Percentiles rank a stretch among this genome's conserved stretches.
Conservation (phyloP, 2,888 invertebrate species). For the Lissonota sp. region DNA sequence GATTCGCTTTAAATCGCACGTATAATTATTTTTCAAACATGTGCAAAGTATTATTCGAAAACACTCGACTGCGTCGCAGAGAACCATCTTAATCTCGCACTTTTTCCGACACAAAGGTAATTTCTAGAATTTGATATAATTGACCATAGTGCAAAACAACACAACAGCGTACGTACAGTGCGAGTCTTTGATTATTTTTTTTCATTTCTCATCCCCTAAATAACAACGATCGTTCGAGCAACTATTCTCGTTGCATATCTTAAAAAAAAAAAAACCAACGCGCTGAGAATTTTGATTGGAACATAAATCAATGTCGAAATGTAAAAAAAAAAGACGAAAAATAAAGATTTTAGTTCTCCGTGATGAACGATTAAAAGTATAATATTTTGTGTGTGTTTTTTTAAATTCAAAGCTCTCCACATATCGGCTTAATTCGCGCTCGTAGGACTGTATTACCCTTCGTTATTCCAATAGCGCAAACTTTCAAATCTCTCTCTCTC, state of each 20-base stretch:
- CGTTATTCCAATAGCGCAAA: slow-evolving; percentile 11
- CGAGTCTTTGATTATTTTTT: too few relatives aligned
- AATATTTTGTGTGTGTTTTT: slow-evolving; percentile 28
- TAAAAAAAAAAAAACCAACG: not conserved
- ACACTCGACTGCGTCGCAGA: too few relatives aligned
- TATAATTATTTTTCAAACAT: too few relatives aligned
- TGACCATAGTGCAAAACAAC: too few relatives aligned
- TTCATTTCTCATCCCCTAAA: too few relatives aligned
- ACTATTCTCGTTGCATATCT: too few relatives aligned
- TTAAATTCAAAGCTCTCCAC: slow-evolving; percentile 59
- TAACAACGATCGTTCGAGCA: slow-evolving; percentile 45
- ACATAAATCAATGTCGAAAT: slow-evolving; percentile 43
- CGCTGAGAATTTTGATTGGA: slow-evolving; percentile 26
- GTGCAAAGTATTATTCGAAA: too few relatives aligned
- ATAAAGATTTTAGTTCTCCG: slow-evolving; percentile 56
- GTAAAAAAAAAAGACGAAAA: slow-evolving; percentile 57
- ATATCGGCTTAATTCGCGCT: slow-evolving; percentile 50
- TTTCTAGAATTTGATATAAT: too few relatives aligned
- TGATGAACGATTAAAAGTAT: slow-evolving; percentile 66
- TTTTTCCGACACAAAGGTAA: too few relatives aligned
- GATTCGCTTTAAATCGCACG: too few relatives aligned
- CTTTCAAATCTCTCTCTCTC: slow-evolving; percentile 14
- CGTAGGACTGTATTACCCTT: slow-evolving; percentile 26
- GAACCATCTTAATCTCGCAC: too few relatives aligned
- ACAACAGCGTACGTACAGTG: too few relatives aligned